Evolutionary conservation across 2,888 invertebrate species (phyloP).

Genomic region (Cacoxenus indagator): DNA sequence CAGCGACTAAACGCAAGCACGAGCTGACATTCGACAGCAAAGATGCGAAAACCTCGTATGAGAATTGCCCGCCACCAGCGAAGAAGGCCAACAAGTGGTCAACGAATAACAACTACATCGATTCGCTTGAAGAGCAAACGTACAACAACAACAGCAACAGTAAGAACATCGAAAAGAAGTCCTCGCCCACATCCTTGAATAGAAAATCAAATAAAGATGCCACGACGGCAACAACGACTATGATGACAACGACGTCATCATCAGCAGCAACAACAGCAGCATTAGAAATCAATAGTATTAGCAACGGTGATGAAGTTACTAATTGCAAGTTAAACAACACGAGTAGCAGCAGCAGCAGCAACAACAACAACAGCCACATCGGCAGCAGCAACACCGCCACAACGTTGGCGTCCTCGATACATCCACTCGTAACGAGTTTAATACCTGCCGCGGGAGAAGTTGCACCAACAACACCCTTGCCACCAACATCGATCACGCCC

Average conservation of each 20-base stretch:
- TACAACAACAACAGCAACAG: slow-evolving; percentile 28
- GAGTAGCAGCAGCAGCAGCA: slow-evolving; percentile 25
- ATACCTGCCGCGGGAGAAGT: slow-evolving; percentile 46
- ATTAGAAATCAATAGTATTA: slow-evolving; percentile 43
- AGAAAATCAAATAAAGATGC: slow-evolving; percentile 17
- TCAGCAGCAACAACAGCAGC: slow-evolving; percentile 47
- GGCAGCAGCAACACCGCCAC: slow-evolving; percentile 28
- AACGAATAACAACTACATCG: slow-evolving; percentile 67
- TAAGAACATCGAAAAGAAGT: background rate
- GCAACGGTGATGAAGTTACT: slow-evolving; percentile 63
- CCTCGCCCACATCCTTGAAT: slow-evolving; percentile 28
- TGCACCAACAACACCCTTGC: slow-evolving; percentile 51
- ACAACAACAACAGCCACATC: slow-evolving; percentile 19
- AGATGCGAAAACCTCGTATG: slow-evolving; percentile 71
- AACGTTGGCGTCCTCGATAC: slow-evolving; percentile 38
- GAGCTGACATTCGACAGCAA: slow-evolving; percentile 72
- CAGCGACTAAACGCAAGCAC: slow-evolving; percentile 79
- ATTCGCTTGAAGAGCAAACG: slow-evolving; percentile 57
- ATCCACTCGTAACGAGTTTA: slow-evolving; percentile 38
- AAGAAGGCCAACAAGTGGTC: slow-evolving; percentile 75
- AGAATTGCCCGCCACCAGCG: slow-evolving; percentile 72
- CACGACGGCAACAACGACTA: background rate
- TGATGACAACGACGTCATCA: slow-evolving; percentile 28
- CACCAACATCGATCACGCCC: slow-evolving; percentile 61
- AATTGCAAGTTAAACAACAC: slow-evolving; percentile 27